Conservation (phyloP, 2,113 vertebrate genomes). For the Coreoperca whiteheadi region DNA sequence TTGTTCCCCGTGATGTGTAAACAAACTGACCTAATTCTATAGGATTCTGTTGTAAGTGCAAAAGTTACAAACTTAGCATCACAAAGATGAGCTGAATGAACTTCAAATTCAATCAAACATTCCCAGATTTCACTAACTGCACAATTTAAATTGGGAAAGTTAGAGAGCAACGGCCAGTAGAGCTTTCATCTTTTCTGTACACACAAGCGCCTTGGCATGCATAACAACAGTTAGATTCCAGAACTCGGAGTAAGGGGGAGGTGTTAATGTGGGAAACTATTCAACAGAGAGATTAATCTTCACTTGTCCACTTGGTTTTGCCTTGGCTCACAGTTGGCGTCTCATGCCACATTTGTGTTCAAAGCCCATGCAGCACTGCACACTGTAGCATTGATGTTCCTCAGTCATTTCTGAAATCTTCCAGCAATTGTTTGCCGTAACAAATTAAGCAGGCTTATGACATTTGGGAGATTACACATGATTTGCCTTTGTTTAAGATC, state of each 20-base stretch:
- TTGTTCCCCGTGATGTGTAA: conserved; percentile 48
- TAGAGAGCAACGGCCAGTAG: conserved; percentile 55
- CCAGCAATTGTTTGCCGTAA: conserved; percentile 7
- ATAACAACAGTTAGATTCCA: conserved; percentile 58
- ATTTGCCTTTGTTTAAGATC: conserved; percentile 39
- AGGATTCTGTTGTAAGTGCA: conserved; percentile 13
- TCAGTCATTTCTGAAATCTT: background rate
- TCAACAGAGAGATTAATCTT: conserved; percentile 67
- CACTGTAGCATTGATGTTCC: background rate
- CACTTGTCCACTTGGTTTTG: conserved; percentile 56
- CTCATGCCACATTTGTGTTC: conserved; percentile 64
- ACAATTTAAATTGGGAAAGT: conserved; percentile 48
- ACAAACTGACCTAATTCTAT: conserved; percentile 41
- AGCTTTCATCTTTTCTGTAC: conserved; percentile 51
- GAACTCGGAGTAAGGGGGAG: conserved; percentile 24
- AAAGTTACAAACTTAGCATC: conserved; percentile 18
- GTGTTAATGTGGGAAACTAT: conserved; percentile 78
- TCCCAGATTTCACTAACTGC: conserved; percentile 32
- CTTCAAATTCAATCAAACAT: conserved; percentile 27
- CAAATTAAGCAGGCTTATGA: conserved; percentile 5
- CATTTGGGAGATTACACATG: conserved; percentile 26
- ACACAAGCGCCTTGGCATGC: conserved; percentile 54
- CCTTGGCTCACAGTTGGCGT: conserved; percentile 61
- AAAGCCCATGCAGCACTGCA: conserved; percentile 25
- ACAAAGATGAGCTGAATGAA: conserved; percentile 15